phyloP scores from a whole-genome alignment of 2,113 vertebrate species.

The Ceyx melanurus region DNA sequence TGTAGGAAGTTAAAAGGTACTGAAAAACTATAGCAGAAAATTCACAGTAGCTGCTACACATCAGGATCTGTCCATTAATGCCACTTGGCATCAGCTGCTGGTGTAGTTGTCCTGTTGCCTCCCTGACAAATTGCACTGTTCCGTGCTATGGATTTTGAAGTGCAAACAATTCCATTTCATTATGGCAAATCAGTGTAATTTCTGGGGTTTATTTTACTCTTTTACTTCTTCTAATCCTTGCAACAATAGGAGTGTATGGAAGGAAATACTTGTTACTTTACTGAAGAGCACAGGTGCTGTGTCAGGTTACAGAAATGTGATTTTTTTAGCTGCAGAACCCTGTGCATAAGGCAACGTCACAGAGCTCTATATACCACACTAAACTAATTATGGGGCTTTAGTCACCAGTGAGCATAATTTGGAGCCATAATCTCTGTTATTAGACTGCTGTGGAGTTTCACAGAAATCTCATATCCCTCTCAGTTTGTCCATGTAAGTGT shows the following conservation, averaged over 20 bases:
- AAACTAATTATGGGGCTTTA: not conserved
- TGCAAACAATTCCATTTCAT: not conserved
- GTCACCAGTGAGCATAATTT: not conserved
- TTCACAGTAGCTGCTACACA: not conserved
- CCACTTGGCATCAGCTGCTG: not conserved
- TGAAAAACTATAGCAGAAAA: not conserved
- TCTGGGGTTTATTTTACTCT: not conserved
- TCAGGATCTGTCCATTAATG: not conserved
- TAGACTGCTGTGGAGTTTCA: not conserved
- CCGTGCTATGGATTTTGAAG: not conserved
- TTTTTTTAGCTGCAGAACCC: not conserved
- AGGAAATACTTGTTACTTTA: not conserved
- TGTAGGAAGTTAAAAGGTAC: not conserved
- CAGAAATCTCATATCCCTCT: not conserved
- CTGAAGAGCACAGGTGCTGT: not conserved
- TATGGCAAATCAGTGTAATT: not conserved
- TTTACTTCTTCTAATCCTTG: not conserved
- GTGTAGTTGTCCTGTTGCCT: not conserved
- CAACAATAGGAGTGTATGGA: not conserved
- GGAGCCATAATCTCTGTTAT: not conserved
- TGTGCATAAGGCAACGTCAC: not conserved
- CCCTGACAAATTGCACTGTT: not conserved
- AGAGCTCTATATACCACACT: not conserved
- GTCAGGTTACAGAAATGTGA: not conserved
- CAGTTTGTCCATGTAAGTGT: not conserved